Evolutionary conservation across 2,888 invertebrate species (phyloP).

Genomic region (Drosophila yooni): DNA sequence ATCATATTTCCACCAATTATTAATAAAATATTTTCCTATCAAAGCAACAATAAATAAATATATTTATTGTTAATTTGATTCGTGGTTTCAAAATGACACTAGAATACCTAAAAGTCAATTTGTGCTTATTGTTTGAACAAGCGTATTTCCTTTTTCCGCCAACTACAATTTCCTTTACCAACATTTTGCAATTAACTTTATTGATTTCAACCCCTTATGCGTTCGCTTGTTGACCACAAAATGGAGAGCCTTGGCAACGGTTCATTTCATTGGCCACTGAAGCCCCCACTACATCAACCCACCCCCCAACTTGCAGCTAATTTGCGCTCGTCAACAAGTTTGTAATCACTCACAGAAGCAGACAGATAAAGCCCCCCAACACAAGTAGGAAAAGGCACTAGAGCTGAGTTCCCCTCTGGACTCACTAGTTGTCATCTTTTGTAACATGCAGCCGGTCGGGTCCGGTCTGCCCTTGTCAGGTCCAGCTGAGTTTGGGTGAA

Average conservation of each 20-base stretch:
- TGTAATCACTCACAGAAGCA: conserved; percentile 60
- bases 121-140: not conserved
- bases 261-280: conserved; percentile 11
- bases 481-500: conserved; percentile 32
- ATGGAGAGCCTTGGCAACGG: conserved; percentile 32
- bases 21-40: not conserved
- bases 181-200: conserved; percentile 6
- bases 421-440: conserved; percentile 49
- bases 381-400: conserved; percentile 18
- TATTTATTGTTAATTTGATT: not conserved
- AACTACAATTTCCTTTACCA: not conserved
- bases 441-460: conserved; percentile 32
- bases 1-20: not conserved
- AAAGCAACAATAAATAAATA: not conserved
- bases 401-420: conserved; percentile 6
- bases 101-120: not conserved
- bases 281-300: not conserved
- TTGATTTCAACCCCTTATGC: conserved; percentile 28
- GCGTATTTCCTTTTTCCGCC: not conserved
- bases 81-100: not conserved
- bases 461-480: conserved; percentile 48
- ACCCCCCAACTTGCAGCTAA: conserved; percentile 40
- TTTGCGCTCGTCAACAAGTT: conserved; percentile 66
- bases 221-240: conserved; percentile 21
- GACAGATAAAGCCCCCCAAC: conserved; percentile 24